Percentiles rank a stretch among this genome's conserved stretches.
phyloP scores from a whole-genome alignment of 2,888 invertebrate species.

The Thymelicus lineola region DNA sequence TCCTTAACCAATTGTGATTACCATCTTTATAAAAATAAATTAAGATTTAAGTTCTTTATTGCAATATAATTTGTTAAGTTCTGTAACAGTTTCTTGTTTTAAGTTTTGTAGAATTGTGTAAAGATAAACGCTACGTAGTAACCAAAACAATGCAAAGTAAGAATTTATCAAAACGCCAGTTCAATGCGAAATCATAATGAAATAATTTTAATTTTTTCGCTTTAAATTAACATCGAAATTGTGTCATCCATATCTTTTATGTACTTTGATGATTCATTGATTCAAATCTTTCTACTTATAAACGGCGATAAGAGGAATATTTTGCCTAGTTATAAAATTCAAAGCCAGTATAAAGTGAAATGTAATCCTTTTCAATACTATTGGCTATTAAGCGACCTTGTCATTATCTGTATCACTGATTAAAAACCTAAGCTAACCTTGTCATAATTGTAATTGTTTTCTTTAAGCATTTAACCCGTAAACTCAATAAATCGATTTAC shows the following conservation, averaged over 20 bases:
- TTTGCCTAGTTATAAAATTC: too few species aligned
- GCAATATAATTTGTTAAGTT: constrained; percentile 3
- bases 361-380: not conserved
- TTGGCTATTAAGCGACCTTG: not conserved
- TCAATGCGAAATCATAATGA: not conserved
- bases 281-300: not conserved
- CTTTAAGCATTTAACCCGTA: constrained; percentile 13
- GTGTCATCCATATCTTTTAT: not conserved
- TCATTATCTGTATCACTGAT: constrained; percentile 25
- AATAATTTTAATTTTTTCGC: not conserved
- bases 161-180: constrained; percentile 1
- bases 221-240: not conserved
- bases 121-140: constrained; percentile 37
- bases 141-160: constrained; percentile 36
- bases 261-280: not conserved
- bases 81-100: constrained; percentile 26
- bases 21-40: too few species aligned
- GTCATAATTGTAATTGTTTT: constrained; percentile 13
- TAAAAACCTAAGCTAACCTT: not conserved
- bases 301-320: not conserved
- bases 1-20: too few species aligned
- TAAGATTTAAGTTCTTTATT: not conserved
- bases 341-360: too few species aligned
- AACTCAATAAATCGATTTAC: constrained; percentile 14
- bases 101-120: constrained; percentile 24